These are phyloP conservation scores for Pelmatolapia mariae DNA, from an alignment of 2,113 vertebrate species.

Conservation along the genomic window DNA sequence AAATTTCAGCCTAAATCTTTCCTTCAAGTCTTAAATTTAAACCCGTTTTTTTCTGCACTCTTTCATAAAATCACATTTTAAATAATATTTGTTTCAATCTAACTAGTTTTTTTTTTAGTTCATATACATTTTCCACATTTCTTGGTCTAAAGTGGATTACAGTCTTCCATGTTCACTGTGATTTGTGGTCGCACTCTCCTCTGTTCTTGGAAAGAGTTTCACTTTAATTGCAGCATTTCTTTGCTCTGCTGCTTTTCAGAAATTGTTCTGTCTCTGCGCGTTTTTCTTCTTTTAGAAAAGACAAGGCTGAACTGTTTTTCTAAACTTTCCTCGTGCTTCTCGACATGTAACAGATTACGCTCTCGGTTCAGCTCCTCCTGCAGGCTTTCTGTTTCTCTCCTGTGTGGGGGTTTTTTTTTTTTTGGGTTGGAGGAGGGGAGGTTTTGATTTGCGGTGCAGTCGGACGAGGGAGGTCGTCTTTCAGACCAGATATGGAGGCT, in stretches of 20 bases:
- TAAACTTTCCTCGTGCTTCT: not conserved
- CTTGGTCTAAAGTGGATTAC: not conserved
- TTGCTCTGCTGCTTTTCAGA: not conserved
- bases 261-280: not conserved
- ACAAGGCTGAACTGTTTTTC: not conserved
- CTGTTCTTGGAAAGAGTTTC: not conserved
- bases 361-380: conserved; percentile 29
- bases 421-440: conserved; percentile 52
- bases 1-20: not conserved
- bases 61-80: not conserved
- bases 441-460: conserved; percentile 45
- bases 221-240: not conserved
- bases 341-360: conserved; percentile 16
- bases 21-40: not conserved
- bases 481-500: conserved; percentile 52
- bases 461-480: conserved; percentile 54
- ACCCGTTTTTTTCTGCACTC: not conserved
- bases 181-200: not conserved
- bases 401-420: not conserved
- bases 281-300: not conserved
- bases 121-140: not conserved
- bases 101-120: not conserved
- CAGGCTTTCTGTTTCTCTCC: conserved; percentile 15
- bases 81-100: not conserved
- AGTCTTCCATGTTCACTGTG: not conserved